These are phyloP conservation scores for Hipparchia sbordonii DNA, from an alignment of 2,888 invertebrate species.

Conservation along the genomic window DNA sequence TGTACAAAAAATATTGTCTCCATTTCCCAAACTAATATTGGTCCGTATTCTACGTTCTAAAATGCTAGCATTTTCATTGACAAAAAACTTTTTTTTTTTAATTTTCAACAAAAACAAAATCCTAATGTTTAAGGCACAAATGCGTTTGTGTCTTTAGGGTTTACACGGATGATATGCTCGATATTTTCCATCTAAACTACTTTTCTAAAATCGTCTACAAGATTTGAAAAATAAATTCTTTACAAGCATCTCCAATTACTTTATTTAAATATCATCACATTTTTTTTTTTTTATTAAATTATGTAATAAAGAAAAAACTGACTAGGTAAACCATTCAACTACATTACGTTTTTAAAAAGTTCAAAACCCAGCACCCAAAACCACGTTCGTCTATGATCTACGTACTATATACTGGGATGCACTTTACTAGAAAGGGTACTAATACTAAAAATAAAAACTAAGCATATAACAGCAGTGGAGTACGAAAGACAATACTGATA, in stretches of 20 bases:
- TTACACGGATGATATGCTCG: conserved; percentile 71
- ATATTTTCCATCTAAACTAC: conserved; percentile 47
- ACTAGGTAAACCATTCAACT: conserved; percentile 55
- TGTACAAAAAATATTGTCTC: conserved; percentile 76
- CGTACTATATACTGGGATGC: conserved; percentile 78
- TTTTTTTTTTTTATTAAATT: conserved; percentile 42
- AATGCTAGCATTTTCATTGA: conserved; percentile 50
- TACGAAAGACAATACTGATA: conserved; percentile 64
- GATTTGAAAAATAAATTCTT: conserved; percentile 57
- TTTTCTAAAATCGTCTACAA: conserved; percentile 65
- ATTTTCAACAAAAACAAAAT: conserved; percentile 49
- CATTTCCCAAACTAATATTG: conserved; percentile 70
- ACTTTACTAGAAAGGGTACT: conserved; percentile 67
- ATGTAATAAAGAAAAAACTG: conserved; percentile 44
- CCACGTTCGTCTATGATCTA: conserved; percentile 63
- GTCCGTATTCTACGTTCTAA: conserved; percentile 70
- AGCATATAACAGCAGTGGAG: conserved; percentile 49
- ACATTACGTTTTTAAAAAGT: conserved; percentile 45
- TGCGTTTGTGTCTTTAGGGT: conserved; percentile 67
- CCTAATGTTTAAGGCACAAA: conserved; percentile 71
- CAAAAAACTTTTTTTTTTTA: conserved; percentile 45
- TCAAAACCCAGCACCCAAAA: conserved; percentile 73
- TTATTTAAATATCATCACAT: conserved; percentile 49
- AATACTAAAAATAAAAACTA: conserved; percentile 58
- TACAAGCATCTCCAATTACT: conserved; percentile 52